A percentile compares a stretch with the other conserved stretches of the same genome.
These are phyloP conservation scores for Chrysomela aeneicollis DNA, from an alignment of 2,888 invertebrate genomes.

Conservation along the genomic window DNA sequence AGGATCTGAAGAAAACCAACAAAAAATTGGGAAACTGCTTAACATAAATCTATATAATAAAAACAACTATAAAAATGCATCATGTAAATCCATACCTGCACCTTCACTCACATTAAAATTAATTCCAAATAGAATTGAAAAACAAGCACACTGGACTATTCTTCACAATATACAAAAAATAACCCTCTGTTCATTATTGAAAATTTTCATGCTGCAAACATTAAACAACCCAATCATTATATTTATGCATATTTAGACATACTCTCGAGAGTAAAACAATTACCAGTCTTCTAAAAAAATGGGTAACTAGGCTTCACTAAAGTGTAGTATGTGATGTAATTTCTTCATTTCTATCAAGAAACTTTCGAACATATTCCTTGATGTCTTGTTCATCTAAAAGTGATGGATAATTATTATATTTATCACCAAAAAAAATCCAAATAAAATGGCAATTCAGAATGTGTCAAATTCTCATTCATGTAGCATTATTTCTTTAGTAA, in stretches of 20 bases:
- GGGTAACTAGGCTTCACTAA: constrained; percentile 36
- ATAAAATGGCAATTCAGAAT: too few relatives aligned
- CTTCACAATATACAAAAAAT: neutral
- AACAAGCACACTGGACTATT: neutral
- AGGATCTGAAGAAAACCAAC: neutral
- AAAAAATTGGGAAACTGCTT: neutral
- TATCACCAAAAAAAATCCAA: too few relatives aligned
- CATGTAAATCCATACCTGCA: constrained; percentile 2
- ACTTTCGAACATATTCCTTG: constrained; percentile 66
- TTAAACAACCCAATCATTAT: neutral
- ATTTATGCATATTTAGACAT: neutral
- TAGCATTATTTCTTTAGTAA: too few relatives aligned
- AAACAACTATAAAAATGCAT: constrained; percentile 4
- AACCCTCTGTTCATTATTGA: neutral
- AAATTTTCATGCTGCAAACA: neutral
- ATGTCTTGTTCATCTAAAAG: constrained; percentile 71
- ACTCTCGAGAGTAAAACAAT: neutral
- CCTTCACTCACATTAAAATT: neutral
- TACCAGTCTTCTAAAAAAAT: neutral
- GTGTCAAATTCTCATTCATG: too few relatives aligned
- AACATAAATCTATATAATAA: constrained; percentile 3
- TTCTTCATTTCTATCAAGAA: constrained; percentile 65
- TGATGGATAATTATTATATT: too few relatives aligned
- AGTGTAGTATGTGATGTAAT: constrained; percentile 58
- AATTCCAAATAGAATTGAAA: neutral